A percentile compares a stretch with the other conserved stretches of the same genome.
Conservation (phyloP, 2,888 invertebrate species). For the Pocota personata region DNA sequence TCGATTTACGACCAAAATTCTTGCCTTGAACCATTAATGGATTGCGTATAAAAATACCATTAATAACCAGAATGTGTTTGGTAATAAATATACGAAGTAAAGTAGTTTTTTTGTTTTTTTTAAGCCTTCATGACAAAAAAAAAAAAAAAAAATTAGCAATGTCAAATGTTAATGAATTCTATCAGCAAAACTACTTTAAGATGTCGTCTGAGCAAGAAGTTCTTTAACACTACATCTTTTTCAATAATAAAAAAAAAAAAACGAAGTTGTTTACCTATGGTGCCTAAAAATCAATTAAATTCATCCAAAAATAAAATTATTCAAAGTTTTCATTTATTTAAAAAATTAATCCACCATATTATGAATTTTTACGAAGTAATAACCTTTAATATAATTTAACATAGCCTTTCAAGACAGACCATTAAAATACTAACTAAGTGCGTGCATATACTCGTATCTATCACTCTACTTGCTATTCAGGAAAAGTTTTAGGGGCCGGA, state of each 20-base stretch:
- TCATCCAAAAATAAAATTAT: background rate
- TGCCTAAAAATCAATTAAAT: background rate
- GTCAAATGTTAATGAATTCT: conserved; percentile 13
- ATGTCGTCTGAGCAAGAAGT: background rate
- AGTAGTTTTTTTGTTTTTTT: too few relatives aligned
- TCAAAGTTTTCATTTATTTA: background rate
- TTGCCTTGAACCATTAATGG: too few relatives aligned
- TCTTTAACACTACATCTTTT: background rate
- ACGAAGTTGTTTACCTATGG: too few relatives aligned
- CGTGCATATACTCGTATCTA: conserved; percentile 1
- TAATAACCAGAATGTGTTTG: too few relatives aligned
- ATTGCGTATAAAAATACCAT: too few relatives aligned
- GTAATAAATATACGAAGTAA: too few relatives aligned
- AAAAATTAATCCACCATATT: background rate
- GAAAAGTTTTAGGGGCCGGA: conserved; percentile 10
- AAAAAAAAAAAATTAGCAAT: background rate
- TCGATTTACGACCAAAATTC: too few relatives aligned
- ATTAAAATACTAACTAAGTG: conserved; percentile 19
- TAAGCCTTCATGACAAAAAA: too few relatives aligned
- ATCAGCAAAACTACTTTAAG: background rate
- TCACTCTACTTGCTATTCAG: conserved; percentile 27
- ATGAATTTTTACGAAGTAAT: conserved; percentile 6
- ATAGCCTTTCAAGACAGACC: background rate
- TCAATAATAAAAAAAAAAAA: background rate
- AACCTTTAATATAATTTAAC: conserved; percentile 11